A percentile compares a stretch with the other conserved stretches of the same genome.
Conservation (phyloP, 2,888 invertebrate species). For the Acanthosepion esculentum region DNA sequence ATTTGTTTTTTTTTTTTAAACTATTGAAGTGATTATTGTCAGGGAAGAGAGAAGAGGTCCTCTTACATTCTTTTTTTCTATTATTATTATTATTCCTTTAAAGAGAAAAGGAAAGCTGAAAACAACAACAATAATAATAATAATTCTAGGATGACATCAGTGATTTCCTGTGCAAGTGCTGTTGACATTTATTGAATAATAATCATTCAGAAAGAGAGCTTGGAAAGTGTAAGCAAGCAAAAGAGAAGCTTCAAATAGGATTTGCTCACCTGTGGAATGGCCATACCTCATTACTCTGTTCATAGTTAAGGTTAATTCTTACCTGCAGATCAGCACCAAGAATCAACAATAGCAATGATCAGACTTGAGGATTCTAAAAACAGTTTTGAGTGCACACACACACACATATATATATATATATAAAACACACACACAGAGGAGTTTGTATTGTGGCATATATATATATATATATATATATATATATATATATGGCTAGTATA, state of each 20-base stretch:
- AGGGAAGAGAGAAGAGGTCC: background rate
- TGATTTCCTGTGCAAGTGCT: background rate
- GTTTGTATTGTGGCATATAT: background rate
- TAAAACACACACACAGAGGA: background rate
- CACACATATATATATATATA: background rate
- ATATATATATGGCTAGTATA: background rate
- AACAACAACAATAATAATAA: background rate
- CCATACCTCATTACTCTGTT: background rate
- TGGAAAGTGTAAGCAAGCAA: background rate
- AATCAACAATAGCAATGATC: background rate
- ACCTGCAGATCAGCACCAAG: background rate
- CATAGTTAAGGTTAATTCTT: background rate
- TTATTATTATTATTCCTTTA: background rate
- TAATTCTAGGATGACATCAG: background rate
- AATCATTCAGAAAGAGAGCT: background rate
- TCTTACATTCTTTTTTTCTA: background rate
- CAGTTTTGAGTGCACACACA: no score
- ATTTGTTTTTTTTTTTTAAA: background rate
- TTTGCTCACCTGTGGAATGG: background rate
- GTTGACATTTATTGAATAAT: background rate
- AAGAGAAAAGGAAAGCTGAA: background rate
- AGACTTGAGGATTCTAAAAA: no score
- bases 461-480: background rate
- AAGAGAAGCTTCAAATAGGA: background rate
- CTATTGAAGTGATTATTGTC: background rate